A percentile compares a stretch with the other conserved stretches of the same genome.
phyloP scores from a whole-genome alignment of 2,888 invertebrate genomes.

The Dyspetes luteomarginatus region DNA sequence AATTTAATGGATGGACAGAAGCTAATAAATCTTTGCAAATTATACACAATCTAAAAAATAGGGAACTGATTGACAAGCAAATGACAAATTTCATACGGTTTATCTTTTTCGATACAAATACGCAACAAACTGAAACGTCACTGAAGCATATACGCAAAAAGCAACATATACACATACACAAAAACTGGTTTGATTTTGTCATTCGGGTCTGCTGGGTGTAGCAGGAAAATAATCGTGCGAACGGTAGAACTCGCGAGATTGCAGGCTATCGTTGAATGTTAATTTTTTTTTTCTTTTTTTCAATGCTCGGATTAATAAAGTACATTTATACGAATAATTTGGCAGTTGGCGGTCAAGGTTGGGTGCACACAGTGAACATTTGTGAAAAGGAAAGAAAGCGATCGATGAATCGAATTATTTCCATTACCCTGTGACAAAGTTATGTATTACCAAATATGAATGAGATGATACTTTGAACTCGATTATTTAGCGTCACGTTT shows the following conservation, averaged over 20 bases:
- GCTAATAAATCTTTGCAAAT: background rate
- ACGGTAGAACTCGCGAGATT: constrained; percentile 2
- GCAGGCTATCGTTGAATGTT: constrained; percentile 6
- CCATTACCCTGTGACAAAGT: background rate
- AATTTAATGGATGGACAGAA: background rate
- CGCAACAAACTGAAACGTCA: constrained; percentile 14
- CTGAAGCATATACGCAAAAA: constrained; percentile 2
- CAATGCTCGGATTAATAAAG: constrained; percentile 1
- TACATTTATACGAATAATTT: constrained; percentile 35
- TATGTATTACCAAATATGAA: constrained; percentile 18
- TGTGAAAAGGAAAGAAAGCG: background rate
- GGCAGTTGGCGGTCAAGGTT: constrained; percentile 37
- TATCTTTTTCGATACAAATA: background rate
- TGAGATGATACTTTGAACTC: constrained; percentile 52
- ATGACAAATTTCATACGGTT: background rate
- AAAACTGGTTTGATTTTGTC: constrained; percentile 19
- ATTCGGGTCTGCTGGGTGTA: background rate
- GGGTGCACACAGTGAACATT: constrained; percentile 10
- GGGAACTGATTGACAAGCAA: background rate
- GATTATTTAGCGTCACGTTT: constrained; percentile 32
- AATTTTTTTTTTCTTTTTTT: background rate
- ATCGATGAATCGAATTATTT: background rate
- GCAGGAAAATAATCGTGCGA: background rate
- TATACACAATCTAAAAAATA: background rate
- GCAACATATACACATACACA: constrained; percentile 33